Evolutionary conservation across 2,113 vertebrate genomes (phyloP).

Genomic region (Solea solea): DNA sequence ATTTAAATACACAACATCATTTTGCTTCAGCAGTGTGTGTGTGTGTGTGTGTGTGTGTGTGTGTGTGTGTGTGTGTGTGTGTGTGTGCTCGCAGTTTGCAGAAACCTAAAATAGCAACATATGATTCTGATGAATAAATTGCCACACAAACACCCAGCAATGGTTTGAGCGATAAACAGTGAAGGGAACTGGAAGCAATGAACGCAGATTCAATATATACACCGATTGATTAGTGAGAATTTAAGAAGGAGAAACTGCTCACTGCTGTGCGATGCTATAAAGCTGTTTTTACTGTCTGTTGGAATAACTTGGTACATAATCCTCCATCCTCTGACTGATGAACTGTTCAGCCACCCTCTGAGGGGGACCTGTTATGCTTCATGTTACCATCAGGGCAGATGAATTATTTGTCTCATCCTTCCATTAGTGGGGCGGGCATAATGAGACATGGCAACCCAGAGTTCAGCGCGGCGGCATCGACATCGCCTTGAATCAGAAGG

Average conservation of each 20-base stretch:
- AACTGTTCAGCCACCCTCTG: conserved; percentile 30
- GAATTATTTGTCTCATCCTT: conserved; percentile 75
- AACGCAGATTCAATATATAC: neutral
- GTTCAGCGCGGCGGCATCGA: conserved; percentile 64
- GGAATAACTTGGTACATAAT: conserved; percentile 21
- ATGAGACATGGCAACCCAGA: conserved; percentile 72
- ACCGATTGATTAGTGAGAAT: neutral
- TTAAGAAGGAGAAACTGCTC: neutral
- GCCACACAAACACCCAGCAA: neutral
- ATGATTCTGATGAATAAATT: neutral
- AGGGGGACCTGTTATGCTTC: conserved; percentile 48
- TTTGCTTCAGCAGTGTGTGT: too few species aligned
- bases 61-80: too few species aligned
- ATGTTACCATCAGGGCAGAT: conserved; percentile 67
- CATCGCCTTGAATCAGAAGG: conserved; percentile 64
- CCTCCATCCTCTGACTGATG: conserved; percentile 43
- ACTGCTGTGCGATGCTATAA: conserved; percentile 6
- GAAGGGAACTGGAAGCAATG: neutral
- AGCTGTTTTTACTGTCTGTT: neutral
- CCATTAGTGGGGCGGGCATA: conserved; percentile 68
- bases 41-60: too few species aligned
- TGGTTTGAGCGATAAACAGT: neutral
- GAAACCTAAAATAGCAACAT: too few species aligned
- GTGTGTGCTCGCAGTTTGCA: too few species aligned
- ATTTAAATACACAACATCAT: too few species aligned